These are phyloP conservation scores for Chionodraco myersi DNA, from an alignment of 2,113 vertebrate genomes.

Conservation along the genomic window DNA sequence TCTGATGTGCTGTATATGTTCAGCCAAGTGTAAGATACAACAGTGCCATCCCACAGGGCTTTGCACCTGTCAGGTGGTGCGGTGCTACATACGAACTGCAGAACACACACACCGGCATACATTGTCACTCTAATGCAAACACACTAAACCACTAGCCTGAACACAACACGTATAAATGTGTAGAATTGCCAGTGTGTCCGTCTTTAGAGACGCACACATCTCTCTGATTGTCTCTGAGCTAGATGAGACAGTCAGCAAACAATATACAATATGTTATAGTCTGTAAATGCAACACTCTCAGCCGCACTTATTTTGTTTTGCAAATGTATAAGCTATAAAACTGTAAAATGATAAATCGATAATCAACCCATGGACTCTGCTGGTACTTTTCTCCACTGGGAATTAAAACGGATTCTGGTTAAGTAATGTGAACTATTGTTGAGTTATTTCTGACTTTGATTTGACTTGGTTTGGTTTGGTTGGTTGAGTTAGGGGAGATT, in stretches of 20 bases:
- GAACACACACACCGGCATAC: slow-evolving; percentile 57
- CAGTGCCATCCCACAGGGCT: slow-evolving; percentile 72
- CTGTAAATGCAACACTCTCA: not conserved
- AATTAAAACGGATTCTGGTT: not conserved
- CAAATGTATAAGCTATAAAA: no score
- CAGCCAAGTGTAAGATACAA: slow-evolving; percentile 76
- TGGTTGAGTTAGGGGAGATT: not conserved
- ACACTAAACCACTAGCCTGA: not conserved
- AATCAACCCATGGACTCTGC: no score
- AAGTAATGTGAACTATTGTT: not conserved
- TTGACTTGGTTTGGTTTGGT: not conserved
- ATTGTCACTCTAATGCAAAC: slow-evolving; percentile 37
- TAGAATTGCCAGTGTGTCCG: not conserved
- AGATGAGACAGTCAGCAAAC: not conserved
- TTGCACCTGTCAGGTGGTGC: slow-evolving; percentile 65
- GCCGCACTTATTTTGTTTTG: not conserved
- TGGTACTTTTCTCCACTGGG: not conserved
- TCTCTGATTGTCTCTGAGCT: not conserved
- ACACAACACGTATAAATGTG: not conserved
- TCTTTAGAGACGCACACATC: not conserved
- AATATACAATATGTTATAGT: not conserved
- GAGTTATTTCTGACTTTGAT: not conserved
- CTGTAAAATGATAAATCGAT: no score
- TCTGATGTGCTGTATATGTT: slow-evolving; percentile 80
- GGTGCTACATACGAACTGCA: slow-evolving; percentile 54